Conservation (phyloP, 2,797 vertebrate genomes). For the Falco peregrinus region DNA sequence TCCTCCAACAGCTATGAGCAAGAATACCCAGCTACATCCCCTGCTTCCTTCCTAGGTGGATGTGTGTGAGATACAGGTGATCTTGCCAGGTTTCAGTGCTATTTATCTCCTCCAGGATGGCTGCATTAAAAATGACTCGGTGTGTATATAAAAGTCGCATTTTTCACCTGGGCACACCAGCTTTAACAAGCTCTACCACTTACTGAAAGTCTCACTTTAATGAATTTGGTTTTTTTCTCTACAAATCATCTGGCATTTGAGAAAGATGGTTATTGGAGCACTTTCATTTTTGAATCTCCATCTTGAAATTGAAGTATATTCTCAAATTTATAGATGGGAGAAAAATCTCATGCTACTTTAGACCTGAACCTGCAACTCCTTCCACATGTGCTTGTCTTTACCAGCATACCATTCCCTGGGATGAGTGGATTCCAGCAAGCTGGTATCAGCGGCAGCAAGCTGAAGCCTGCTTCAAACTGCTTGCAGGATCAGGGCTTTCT, state of each 20-base stretch:
- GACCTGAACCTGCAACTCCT: background rate
- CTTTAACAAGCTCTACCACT: background rate
- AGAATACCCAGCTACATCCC: background rate
- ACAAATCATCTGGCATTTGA: background rate
- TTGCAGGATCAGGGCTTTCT: constrained; percentile 11
- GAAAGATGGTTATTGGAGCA: background rate
- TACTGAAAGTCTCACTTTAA: background rate
- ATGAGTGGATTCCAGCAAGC: constrained; percentile 16
- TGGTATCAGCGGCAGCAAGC: constrained; percentile 26
- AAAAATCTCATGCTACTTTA: background rate
- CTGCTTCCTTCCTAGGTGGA: background rate
- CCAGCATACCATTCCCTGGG: background rate
- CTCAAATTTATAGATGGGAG: background rate
- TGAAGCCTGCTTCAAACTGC: constrained; percentile 25
- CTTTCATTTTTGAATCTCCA: background rate
- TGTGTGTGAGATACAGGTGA: background rate
- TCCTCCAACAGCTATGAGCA: background rate
- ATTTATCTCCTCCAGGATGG: background rate
- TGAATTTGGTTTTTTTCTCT: background rate
- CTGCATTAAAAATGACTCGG: background rate
- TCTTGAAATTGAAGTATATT: background rate
- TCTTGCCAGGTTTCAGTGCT: background rate
- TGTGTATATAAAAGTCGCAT: background rate
- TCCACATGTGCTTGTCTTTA: background rate
- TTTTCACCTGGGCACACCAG: background rate